Base-by-base conservation (phyloP, 2,797 vertebrate species). In the Channallabes apus region DNA sequence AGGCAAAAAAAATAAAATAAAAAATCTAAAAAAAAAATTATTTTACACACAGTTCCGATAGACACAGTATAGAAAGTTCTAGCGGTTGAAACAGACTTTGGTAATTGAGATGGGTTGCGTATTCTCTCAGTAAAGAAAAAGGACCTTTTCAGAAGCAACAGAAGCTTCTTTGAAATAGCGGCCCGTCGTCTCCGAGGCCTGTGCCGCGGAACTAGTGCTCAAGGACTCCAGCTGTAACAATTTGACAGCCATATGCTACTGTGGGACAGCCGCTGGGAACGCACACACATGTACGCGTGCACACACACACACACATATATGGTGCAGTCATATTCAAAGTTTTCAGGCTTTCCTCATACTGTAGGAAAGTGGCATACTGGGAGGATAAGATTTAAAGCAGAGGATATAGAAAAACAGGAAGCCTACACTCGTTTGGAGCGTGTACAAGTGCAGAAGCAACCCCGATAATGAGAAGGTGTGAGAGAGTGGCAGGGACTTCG, bases 141-240 rank as follows among this genome's bases (percentile, higher is more conserved):
- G 89, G 86, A 86, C 87, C 67, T 71, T 87, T 87, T 91, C 87
- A 85, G 87, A 91, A 90, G 89, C 87, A 79, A 86, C 80, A 77
- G 80, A 87, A 85, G 86, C 84, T 83, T 85, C 92, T 95, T 95
- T 93, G 92, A 93, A 94, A 93, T 56, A 84, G 88, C 89, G 89
- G 83, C 89, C 90, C 92, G 91, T 89, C 84, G 91, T 89, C 90
- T 89, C 91, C 68, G 79, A 92, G 89, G 91, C 91, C 90, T 88
- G 86, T 83, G 89, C 88, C 56, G 65, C 82, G 65, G 81, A 82
- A 80, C 84, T 83, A 78, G 59, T 82, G 84, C 89, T 93, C 90
- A 89, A 90, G 86, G 83, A 86, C 89, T 87, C 82, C 77, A 85
- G 86, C 86, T 87, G 82, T 82, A 87, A 82, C 87, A 85, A 84